Percentiles rank a stretch among this genome's conserved stretches.
phyloP scores from a whole-genome alignment of 2,797 vertebrate genomes.

The Otus scops region DNA sequence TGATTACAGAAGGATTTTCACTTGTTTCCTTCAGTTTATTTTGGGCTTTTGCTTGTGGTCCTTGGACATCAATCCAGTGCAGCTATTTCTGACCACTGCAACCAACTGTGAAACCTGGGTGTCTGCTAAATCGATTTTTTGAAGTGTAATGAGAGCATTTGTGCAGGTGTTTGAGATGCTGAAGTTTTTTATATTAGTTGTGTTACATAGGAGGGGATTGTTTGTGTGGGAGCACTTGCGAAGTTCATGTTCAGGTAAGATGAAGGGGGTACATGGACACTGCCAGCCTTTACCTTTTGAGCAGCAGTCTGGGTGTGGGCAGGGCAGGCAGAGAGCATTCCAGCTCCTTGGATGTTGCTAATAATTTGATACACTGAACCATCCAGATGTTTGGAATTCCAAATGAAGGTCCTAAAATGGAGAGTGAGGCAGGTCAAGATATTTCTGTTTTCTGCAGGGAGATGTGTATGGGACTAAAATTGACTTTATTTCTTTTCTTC shows the following conservation, averaged over 20 bases:
- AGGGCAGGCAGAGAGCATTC: background rate
- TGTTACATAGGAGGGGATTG: background rate
- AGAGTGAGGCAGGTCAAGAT: background rate
- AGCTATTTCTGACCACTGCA: background rate
- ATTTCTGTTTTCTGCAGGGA: background rate
- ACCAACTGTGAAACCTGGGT: background rate
- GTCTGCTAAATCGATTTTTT: background rate
- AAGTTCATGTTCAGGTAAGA: background rate
- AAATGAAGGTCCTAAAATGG: background rate
- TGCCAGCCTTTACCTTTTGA: background rate
- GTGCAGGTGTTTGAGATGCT: background rate
- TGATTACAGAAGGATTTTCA: slow-evolving; percentile 19
- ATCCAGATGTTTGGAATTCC: background rate
- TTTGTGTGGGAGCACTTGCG: background rate
- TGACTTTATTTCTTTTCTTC: background rate
- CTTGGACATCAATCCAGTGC: background rate
- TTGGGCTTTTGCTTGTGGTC: background rate
- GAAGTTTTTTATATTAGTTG: background rate
- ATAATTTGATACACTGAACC: background rate
- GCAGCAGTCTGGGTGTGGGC: background rate
- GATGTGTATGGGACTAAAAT: background rate
- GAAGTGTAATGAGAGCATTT: background rate
- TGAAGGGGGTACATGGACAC: background rate
- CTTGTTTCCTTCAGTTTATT: slow-evolving; percentile 12
- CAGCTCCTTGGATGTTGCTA: background rate